These are phyloP conservation scores for Conistra vaccinii DNA, from an alignment of 2,888 invertebrate genomes.

Conservation along the genomic window DNA sequence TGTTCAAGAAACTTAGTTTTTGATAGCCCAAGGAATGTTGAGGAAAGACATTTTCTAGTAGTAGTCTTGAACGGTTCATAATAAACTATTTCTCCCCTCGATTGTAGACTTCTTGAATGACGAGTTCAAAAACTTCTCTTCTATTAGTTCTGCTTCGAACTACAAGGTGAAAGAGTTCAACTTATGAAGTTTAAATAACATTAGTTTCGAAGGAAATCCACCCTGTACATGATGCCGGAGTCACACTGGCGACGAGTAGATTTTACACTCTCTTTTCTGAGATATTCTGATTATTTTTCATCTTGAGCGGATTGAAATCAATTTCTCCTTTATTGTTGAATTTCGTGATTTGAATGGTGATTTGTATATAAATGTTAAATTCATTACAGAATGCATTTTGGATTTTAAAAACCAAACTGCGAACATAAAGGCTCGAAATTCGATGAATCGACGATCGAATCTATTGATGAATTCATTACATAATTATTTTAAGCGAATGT, in stretches of 20 bases:
- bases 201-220: background rate
- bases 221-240: background rate
- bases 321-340: background rate
- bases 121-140: background rate
- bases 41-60: background rate
- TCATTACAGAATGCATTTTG: background rate
- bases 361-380: background rate
- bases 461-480: background rate
- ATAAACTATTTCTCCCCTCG: background rate
- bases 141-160: background rate
- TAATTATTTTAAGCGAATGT: background rate
- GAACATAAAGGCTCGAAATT: background rate
- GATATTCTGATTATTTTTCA: no score
- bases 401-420: background rate
- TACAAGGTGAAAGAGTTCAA: background rate
- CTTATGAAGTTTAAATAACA: background rate
- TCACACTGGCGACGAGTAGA: no score
- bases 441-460: no score
- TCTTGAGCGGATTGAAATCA: background rate
- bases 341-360: constrained; percentile 2
- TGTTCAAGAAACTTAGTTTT: background rate
- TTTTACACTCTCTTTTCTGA: no score
- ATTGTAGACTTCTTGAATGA: background rate
- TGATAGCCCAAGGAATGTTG: background rate
- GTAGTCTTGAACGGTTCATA: background rate